Evolutionary conservation across 2,797 vertebrate species (phyloP).

Genomic region (Macropus fuliginosus): DNA sequence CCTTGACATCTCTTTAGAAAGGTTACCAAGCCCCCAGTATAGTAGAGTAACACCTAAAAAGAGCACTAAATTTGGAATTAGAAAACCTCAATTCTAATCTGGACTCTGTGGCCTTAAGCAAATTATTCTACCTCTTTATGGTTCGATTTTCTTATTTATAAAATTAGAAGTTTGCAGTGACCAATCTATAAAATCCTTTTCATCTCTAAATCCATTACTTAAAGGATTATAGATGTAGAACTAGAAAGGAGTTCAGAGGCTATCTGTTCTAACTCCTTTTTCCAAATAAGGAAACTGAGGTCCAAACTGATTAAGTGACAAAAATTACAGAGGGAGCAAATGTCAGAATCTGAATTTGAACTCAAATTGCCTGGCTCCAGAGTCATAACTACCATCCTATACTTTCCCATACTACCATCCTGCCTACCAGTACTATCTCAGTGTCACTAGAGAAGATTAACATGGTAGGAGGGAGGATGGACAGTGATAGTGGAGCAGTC

Average conservation of each 20-base stretch:
- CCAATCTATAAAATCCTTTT: not conserved
- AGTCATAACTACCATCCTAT: not conserved
- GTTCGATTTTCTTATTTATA: not conserved
- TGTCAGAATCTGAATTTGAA: not conserved
- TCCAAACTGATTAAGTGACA: not conserved
- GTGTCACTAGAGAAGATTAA: not conserved
- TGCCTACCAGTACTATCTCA: not conserved
- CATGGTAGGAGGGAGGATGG: rapidly evolving
- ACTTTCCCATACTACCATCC: not conserved
- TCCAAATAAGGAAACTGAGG: not conserved
- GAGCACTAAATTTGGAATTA: not conserved
- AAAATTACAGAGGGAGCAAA: not conserved
- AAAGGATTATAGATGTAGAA: not conserved
- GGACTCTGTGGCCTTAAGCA: not conserved
- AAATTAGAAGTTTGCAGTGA: not conserved
- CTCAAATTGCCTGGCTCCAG: not conserved
- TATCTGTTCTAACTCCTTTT: not conserved
- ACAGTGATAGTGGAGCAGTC: rapidly evolving
- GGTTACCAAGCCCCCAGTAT: not conserved
- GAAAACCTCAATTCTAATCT: not conserved
- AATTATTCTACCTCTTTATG: not conserved
- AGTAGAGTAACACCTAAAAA: not conserved
- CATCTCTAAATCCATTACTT: not conserved
- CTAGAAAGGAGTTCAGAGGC: not conserved
- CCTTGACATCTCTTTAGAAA: not conserved